phyloP scores from a whole-genome alignment of 2,888 invertebrate species.

The Chrysina gloriosa region DNA sequence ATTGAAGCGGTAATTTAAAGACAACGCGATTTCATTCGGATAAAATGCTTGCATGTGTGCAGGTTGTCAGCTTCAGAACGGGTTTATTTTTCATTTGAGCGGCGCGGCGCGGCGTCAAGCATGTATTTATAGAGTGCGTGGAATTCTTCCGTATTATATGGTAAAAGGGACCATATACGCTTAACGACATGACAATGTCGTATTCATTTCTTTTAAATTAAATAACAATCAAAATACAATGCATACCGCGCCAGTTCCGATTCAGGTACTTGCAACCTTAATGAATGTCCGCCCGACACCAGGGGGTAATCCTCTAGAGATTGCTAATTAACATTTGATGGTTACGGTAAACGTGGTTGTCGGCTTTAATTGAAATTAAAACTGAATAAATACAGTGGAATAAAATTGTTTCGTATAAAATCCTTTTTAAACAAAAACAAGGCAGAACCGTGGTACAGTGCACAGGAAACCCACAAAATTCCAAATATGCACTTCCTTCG shows the following conservation, averaged over 20 bases:
- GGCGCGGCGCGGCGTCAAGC: no score
- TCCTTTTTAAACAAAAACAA: no score
- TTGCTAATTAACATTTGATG: not conserved
- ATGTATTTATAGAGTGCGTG: conserved; percentile 20
- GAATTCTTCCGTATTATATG: conserved; percentile 7
- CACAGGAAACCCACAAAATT: no score
- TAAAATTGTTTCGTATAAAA: no score
- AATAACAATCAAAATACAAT: not conserved
- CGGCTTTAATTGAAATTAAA: not conserved
- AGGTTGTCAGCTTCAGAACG: conserved; percentile 17
- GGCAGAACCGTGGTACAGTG: no score
- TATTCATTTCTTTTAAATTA: conserved; percentile 22
- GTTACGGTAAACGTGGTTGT: not conserved
- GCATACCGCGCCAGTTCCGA: conserved; percentile 8
- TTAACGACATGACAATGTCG: conserved; percentile 17
- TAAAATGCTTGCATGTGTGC: not conserved
- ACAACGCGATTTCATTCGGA: not conserved
- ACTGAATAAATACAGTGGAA: no score
- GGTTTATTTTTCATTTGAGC: conserved; percentile 14
- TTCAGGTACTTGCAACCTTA: not conserved
- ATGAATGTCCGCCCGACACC: conserved; percentile 13
- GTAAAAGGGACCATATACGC: no score
- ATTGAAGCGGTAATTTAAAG: not conserved
- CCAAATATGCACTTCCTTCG: no score
- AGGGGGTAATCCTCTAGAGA: not conserved